Percentiles rank a stretch among this genome's conserved stretches.
These are phyloP conservation scores for Dysidea cf. avara DNA, from an alignment of 37 sponge, comb jelly and placozoan genomes.

Conservation along the genomic window DNA sequence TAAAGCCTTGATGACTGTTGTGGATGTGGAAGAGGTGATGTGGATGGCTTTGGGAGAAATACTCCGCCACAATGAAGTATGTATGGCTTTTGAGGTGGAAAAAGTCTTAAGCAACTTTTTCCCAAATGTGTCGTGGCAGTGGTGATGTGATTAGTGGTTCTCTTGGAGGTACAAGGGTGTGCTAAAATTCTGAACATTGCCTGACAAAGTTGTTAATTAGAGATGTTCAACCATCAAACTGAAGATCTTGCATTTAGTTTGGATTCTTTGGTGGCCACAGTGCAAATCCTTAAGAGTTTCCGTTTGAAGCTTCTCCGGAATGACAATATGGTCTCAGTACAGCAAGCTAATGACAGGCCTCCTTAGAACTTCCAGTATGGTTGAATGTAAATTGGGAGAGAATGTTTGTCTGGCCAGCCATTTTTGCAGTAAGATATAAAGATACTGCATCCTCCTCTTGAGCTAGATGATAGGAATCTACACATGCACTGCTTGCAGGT, in stretches of 20 bases:
- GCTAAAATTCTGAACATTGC: not conserved
- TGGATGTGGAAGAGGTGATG: slow-evolving; percentile 11
- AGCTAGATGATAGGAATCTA: not conserved
- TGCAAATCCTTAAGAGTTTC: slow-evolving; percentile 7
- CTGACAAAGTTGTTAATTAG: not conserved
- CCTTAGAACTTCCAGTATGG: slow-evolving; percentile 14
- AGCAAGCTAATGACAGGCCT: not conserved
- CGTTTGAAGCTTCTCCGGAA: not conserved
- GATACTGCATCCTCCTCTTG: not conserved
- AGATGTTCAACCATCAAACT: no score
- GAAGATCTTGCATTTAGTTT: no score
- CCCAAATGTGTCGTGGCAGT: slow-evolving; percentile 15
- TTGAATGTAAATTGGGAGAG: not conserved
- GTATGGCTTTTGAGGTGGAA: no score
- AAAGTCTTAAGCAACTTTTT: slow-evolving; percentile 10
- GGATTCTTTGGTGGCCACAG: slow-evolving; percentile 18
- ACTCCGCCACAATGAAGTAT: slow-evolving; percentile 1
- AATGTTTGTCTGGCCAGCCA: slow-evolving; percentile 18
- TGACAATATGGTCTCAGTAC: slow-evolving; percentile 2
- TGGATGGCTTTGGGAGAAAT: slow-evolving; percentile 4
- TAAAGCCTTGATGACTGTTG: slow-evolving; percentile 7
- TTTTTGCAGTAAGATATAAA: slow-evolving; percentile 1
- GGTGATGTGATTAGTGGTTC: slow-evolving; percentile 14
- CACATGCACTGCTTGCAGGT: no score
- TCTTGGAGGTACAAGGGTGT: not conserved